Evolutionary conservation across 2,888 invertebrate species (phyloP).

Genomic region (Ichneumoninae sp.): DNA sequence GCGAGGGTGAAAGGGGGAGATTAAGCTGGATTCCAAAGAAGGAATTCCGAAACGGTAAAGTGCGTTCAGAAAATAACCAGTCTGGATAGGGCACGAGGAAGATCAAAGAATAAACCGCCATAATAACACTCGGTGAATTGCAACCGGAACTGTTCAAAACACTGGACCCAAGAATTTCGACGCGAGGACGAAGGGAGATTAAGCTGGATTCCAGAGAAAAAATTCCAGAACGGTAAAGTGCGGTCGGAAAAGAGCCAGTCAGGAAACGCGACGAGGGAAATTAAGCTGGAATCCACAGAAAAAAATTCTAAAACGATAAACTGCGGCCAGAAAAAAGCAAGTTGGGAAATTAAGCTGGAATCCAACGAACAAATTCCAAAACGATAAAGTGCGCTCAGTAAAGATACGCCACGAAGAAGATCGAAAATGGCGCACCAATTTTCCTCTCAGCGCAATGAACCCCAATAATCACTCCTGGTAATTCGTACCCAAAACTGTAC

Average conservation of each 20-base stretch:
- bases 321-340: constrained; percentile 22
- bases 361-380: constrained; percentile 25
- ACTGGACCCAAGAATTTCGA: no score
- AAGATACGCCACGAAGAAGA: constrained; percentile 22
- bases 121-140: no score
- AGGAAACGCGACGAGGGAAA: no score
- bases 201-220: no score
- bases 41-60: constrained; percentile 36
- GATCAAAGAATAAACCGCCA: constrained; percentile 28
- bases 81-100: constrained; percentile 9
- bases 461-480: background rate
- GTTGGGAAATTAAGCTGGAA: constrained; percentile 54
- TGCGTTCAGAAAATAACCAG: constrained; percentile 8
- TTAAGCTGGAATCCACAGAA: constrained; percentile 40
- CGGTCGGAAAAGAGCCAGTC: no score
- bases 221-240: no score
- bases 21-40: no score
- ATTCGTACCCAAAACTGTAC: no score
- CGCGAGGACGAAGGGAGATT: no score
- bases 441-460: background rate
- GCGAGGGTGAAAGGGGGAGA: no score
- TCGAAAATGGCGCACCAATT: constrained; percentile 31
- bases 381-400: constrained; percentile 48
- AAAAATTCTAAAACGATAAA: constrained; percentile 32
- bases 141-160: no score